A percentile compares a stretch with the other conserved stretches of the same genome.
Conservation (phyloP, 1,140 invertebrate species). For the Leptinotarsa texana region DNA sequence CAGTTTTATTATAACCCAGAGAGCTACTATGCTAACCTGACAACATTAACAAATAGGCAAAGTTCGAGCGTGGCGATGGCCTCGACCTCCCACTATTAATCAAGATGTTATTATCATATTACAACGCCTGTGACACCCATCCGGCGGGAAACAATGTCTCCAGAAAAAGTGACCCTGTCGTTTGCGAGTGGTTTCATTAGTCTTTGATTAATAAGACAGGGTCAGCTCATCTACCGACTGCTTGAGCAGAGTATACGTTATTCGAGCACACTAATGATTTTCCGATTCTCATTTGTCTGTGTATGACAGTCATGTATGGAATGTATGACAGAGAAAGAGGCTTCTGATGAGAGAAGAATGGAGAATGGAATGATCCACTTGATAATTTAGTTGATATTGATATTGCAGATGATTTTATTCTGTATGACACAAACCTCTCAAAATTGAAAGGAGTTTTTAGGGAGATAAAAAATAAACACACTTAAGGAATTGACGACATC, state of each 20-base stretch:
- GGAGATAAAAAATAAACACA: no score
- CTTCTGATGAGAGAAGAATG: no score
- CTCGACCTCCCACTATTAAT: constrained; percentile 45
- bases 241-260: neutral
- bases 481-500: no score
- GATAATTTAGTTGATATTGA: no score
- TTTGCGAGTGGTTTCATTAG: neutral
- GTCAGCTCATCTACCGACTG: neutral
- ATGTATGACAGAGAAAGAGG: no score
- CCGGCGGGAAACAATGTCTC: constrained; percentile 35
- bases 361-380: no score
- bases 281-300: no score
- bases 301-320: no score
- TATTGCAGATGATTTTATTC: no score
- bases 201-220: constrained; percentile 6
- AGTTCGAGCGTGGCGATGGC: constrained; percentile 47
- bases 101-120: constrained; percentile 49
- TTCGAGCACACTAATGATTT: no score
- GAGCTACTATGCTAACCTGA: constrained; percentile 29
- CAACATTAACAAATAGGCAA: constrained; percentile 47
- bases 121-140: constrained; percentile 45
- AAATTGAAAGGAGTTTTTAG: no score
- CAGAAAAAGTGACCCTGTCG: neutral
- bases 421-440: no score
- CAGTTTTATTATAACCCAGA: neutral